Percentiles rank a stretch among this genome's conserved stretches.
phyloP scores from a whole-genome alignment of 2,113 vertebrate species.

The Copsychus sechellarum region DNA sequence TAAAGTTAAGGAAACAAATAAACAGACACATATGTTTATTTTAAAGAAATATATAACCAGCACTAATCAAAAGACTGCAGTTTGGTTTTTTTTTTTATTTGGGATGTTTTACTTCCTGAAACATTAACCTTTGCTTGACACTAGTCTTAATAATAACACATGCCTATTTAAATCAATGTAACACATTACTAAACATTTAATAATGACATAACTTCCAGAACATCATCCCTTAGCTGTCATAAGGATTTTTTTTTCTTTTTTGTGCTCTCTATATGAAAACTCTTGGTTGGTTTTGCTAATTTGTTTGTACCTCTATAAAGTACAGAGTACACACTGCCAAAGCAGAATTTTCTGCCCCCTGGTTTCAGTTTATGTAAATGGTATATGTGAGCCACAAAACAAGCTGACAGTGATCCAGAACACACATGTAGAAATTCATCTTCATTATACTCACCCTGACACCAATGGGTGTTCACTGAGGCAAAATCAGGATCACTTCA shows the following conservation, averaged over 20 bases:
- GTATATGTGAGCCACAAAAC: background rate
- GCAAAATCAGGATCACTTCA: background rate
- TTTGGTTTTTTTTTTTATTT: background rate
- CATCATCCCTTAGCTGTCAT: background rate
- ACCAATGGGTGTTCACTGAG: background rate
- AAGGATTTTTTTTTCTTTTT: background rate
- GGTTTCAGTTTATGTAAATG: background rate
- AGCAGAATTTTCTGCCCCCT: background rate
- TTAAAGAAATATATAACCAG: background rate
- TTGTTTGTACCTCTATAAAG: background rate
- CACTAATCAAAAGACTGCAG: background rate
- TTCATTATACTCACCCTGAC: background rate
- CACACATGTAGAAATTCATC: rapidly evolving
- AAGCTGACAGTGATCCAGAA: background rate
- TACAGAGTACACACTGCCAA: background rate
- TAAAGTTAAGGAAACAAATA: background rate
- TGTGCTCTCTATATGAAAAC: background rate
- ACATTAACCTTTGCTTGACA: background rate
- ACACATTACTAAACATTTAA: background rate
- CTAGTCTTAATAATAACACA: background rate
- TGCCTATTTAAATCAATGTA: background rate
- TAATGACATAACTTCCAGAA: background rate
- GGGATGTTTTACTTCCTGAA: background rate
- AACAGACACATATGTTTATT: background rate
- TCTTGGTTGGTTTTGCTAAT: background rate